These are phyloP conservation scores for Chondrosia reniformis DNA, from an alignment of 37 sponge, comb jelly and placozoan species.

Conservation along the genomic window DNA sequence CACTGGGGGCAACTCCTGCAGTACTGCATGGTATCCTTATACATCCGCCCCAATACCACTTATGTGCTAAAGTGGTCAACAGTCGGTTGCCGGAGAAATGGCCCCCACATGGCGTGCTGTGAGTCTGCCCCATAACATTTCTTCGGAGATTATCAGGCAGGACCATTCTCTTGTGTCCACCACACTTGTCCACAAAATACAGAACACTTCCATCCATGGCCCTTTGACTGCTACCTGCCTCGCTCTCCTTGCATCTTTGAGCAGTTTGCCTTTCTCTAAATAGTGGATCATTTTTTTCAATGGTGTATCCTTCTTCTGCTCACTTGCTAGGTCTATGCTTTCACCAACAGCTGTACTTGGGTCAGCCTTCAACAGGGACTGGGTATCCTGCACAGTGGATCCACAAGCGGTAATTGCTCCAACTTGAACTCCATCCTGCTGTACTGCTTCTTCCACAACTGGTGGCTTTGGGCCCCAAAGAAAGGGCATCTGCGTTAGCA, in stretches of 20 bases:
- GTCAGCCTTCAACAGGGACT: background rate
- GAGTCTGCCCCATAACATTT: conserved; percentile 18
- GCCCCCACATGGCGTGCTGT: conserved; percentile 25
- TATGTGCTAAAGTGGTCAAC: background rate
- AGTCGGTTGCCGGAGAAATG: conserved; percentile 44
- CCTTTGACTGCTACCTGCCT: conserved; percentile 5
- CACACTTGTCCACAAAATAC: conserved; percentile 36
- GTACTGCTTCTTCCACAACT: background rate
- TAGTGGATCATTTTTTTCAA: conserved; percentile 9
- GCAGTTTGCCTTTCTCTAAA: conserved; percentile 24
- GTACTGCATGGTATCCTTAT: conserved; percentile 2
- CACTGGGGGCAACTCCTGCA: conserved; percentile 42
- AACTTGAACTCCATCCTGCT: background rate
- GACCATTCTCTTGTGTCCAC: conserved; percentile 26
- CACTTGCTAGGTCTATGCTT: background rate
- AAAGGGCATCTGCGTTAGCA: conserved; percentile 42
- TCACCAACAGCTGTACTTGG: background rate
- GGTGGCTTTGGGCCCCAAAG: conserved; percentile 7
- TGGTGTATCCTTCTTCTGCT: conserved; percentile 42
- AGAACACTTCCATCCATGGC: conserved; percentile 30
- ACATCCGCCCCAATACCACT: conserved; percentile 69
- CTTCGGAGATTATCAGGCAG: conserved; percentile 35
- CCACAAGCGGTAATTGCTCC: background rate
- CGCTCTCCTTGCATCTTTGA: background rate
- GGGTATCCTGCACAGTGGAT: background rate